Percentiles rank a stretch among this genome's conserved stretches.
These are phyloP conservation scores for Stenopsyche tienmushanensis DNA, from an alignment of 1,140 invertebrate genomes.

Conservation along the genomic window DNA sequence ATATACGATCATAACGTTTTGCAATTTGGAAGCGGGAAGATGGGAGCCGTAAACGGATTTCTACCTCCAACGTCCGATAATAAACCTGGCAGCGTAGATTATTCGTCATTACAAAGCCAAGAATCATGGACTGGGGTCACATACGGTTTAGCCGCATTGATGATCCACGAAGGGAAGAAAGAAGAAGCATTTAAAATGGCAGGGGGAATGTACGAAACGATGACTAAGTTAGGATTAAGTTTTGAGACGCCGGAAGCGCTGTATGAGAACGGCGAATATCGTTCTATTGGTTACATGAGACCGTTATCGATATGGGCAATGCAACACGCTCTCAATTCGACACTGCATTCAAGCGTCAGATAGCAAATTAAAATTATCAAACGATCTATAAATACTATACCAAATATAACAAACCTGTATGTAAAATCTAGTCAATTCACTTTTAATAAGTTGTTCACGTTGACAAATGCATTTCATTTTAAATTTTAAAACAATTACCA, in stretches of 20 bases:
- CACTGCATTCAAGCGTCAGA: neutral
- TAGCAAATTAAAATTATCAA: constrained; percentile 1
- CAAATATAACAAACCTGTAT: too few species aligned
- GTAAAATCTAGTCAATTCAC: too few species aligned
- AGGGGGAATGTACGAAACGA: constrained; percentile 79
- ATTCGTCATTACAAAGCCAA: constrained; percentile 79
- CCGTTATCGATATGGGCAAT: constrained; percentile 89
- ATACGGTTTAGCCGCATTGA: constrained; percentile 78
- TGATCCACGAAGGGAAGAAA: constrained; percentile 83
- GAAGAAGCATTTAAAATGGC: constrained; percentile 85
- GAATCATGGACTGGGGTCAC: constrained; percentile 92
- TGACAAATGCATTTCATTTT: neutral
- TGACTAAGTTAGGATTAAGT: constrained; percentile 78
- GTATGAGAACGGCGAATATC: constrained; percentile 73
- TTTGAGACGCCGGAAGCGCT: constrained; percentile 92
- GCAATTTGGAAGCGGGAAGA: constrained; percentile 72
- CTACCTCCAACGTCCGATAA: constrained; percentile 55
- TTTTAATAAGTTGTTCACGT: neutral
- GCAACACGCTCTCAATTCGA: constrained; percentile 66
- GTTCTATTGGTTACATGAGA: constrained; percentile 89
- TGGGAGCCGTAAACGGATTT: constrained; percentile 92
- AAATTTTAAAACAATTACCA: too few species aligned
- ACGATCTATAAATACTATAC: too few species aligned
- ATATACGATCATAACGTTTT: constrained; percentile 85
- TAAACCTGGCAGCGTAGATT: constrained; percentile 66